Base-by-base conservation (phyloP, 2,797 vertebrate species). In the Intellagama lesueurii region DNA sequence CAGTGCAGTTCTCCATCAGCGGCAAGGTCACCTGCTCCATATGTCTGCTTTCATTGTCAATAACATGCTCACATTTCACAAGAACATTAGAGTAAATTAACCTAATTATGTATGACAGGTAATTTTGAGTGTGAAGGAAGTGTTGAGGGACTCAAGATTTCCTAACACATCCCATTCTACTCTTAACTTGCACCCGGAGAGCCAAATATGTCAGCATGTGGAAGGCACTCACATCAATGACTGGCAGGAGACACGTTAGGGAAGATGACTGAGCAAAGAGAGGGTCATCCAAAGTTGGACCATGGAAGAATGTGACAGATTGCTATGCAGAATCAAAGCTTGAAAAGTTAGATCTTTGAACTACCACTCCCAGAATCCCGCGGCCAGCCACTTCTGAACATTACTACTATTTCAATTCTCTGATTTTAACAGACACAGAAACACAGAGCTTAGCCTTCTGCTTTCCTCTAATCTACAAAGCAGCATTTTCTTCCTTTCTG, bases 101-200 rank as follows among this genome's bases (percentile, higher is more conserved):
- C 56, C 82, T 95, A 96, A 97, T 96, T 96, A 94, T 92, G 77
- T 94, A 89, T 96, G 97, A 95, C 96, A 97, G 96, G 91, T 96
- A 94, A 96, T 97, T 97, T 96, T 96, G 93, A 95, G 87, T 90
- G 93, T 95, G 95, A 92, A 90, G 89, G 87, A 95, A 90, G 87
- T 12, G 70, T 92, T 95, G 89, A 93, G 86, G 91, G 92, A 95
- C 72, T 93, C 85, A 11, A 78, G 80, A 70, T 94, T 92, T 76
- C 82, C 44, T 44, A 95, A 94, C 94, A 89, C 88, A 69, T 64
- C 88, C 86, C 73, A 87, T 86, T 64, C 83, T 66, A 49, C n/a
- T 83, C 44, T 44, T 69, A 0, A 83, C 69, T 75, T 44, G 44
- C 4, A 83, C 5, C 35, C 66, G 17, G 32, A 84, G 9, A 86